Conservation (phyloP, 2,797 vertebrate species). For the Chanos chanos region DNA sequence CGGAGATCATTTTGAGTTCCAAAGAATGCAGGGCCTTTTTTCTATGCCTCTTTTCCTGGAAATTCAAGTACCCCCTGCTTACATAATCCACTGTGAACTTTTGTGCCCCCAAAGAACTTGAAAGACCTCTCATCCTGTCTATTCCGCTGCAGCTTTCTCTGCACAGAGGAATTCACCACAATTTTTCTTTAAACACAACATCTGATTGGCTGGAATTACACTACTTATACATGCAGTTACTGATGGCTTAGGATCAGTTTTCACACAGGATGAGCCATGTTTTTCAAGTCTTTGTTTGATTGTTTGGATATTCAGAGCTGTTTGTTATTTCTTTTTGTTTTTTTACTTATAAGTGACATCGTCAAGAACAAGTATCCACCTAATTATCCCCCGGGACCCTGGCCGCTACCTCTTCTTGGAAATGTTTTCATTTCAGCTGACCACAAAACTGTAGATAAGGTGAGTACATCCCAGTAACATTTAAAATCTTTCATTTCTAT, state of each 20-base stretch:
- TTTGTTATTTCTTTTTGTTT: slow-evolving; percentile 27
- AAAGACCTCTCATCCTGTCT: not conserved
- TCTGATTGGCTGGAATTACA: not conserved
- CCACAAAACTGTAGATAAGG: slow-evolving; percentile 41
- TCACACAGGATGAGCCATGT: slow-evolving; percentile 18
- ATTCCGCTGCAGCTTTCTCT: not conserved
- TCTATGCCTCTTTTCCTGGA: slow-evolving; percentile 6
- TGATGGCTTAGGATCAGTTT: not conserved
- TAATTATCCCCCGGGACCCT: slow-evolving; percentile 46
- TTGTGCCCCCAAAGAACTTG: not conserved
- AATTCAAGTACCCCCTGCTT: not conserved
- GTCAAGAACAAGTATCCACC: slow-evolving; percentile 29
- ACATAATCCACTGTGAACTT: slow-evolving; percentile 5
- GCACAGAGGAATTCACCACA: not conserved
- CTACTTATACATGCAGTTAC: too few relatives aligned
- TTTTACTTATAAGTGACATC: slow-evolving; percentile 31
- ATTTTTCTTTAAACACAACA: too few relatives aligned
- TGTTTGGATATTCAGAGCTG: slow-evolving; percentile 32
- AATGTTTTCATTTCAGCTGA: slow-evolving; percentile 42
- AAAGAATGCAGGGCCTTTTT: not conserved
- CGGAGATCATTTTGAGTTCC: not conserved
- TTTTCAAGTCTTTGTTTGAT: slow-evolving; percentile 30
- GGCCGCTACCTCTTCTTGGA: slow-evolving; percentile 43
- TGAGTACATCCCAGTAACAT: slow-evolving; percentile 6
- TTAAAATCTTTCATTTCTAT: not conserved